Evolutionary conservation across 2,113 vertebrate genomes (phyloP), one percentile per base, ranked within the genome.

Genomic region (Xiphophorus couchianus): DNA sequence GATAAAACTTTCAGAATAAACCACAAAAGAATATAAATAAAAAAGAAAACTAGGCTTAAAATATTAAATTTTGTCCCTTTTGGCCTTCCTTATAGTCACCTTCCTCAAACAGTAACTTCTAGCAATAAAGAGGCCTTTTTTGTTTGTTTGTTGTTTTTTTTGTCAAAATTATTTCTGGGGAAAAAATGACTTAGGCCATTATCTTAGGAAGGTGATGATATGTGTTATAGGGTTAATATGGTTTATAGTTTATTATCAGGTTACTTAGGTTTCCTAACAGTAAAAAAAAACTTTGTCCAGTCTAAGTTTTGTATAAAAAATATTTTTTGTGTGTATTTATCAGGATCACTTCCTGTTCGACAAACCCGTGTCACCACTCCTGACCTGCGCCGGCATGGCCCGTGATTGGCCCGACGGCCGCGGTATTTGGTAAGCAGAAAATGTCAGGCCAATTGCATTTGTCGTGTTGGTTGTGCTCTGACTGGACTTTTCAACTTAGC

Each of bases 301-400:
- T 6, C 28, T 29, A 12, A 65, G 14, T 31, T 73, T 10, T 70
- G 29, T 60, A 19, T 42, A 64, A 70, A 64, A 61, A 5, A 3
- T 19, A 7, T 27, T 3, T 70, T 73, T 5, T 68, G 3, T 72
- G 28, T 86, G 39, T 88, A 6, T 84, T 35, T 51, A 5, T 54
- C 27, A 95, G 94, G 94, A 95, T 82, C 94, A 95, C 88, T 95
- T 95, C 90, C 89, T 95, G 78, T 95, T 95, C 37, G 94, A 95
- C 84, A 95, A 95, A 78, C 94, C 94, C 0, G 94, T 95, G 71
- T 95, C 94, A 0, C 94, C 94, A 5, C 92, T 95, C 75, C 91
- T 95, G 84, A 95, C 94, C 0, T 95, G 94, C 63, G 89, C 94
- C 61, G 94, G 94, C 13, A 95, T 95, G 94, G 94, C 94, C 66